A percentile compares a stretch with the other conserved stretches of the same genome.
Conservation (phyloP, 2,888 invertebrate species). For the Leuctra nigra region DNA sequence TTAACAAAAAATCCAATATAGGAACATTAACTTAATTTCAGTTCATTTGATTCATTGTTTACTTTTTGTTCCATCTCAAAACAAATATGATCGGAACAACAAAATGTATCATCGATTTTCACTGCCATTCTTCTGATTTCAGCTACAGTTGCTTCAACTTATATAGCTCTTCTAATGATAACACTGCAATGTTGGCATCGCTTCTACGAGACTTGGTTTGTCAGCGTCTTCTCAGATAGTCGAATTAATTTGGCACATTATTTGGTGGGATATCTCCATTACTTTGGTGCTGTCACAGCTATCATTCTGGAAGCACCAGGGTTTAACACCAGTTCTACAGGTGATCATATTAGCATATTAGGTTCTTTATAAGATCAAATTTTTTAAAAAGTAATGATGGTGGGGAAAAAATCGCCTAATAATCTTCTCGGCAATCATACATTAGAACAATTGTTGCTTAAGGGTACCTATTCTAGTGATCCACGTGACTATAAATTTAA, state of each 20-base stretch:
- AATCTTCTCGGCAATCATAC: no score
- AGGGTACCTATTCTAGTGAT: no score
- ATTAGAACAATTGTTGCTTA: no score
- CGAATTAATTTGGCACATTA: conserved; percentile 78
- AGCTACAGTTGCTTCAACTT: conserved; percentile 53
- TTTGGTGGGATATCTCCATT: conserved; percentile 67
- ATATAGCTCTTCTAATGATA: conserved; percentile 55
- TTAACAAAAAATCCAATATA: no score
- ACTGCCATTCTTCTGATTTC: conserved; percentile 33
- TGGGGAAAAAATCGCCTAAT: no score
- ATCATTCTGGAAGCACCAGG: conserved; percentile 63
- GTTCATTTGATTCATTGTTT: neutral
- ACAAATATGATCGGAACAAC: neutral
- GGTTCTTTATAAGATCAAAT: no score
- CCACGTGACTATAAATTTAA: no score
- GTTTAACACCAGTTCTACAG: conserved; percentile 41
- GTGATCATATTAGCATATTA: no score
- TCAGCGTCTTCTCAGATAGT: conserved; percentile 74
- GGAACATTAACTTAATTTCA: no score
- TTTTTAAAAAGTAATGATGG: no score
- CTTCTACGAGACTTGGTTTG: conserved; percentile 70
- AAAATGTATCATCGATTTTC: neutral
- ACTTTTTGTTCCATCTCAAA: neutral
- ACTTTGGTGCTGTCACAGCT: conserved; percentile 60
- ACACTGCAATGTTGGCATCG: conserved; percentile 65